Percentiles rank a stretch among this genome's conserved stretches.
phyloP scores from a whole-genome alignment of 2,113 vertebrate species.

The Columba livia region DNA sequence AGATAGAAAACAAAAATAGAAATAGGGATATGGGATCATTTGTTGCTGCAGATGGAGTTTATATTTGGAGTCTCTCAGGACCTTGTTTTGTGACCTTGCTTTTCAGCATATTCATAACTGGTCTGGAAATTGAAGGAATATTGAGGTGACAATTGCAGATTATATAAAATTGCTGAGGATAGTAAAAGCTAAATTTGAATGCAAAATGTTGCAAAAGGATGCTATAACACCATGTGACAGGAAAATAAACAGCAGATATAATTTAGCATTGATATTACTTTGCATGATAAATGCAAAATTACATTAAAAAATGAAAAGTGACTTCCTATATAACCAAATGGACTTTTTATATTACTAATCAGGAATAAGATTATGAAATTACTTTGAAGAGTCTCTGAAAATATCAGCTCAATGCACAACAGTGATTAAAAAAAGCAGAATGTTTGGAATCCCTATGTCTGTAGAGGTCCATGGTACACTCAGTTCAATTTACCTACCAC shows the following conservation, averaged over 20 bases:
- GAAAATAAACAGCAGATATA: neutral
- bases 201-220: neutral
- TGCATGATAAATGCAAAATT: constrained; percentile 20
- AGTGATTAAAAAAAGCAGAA: neutral
- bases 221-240: neutral
- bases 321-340: neutral
- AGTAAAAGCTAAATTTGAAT: constrained; percentile 11
- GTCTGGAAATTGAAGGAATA: neutral
- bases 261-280: neutral
- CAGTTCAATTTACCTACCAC: neutral
- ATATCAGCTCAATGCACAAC: neutral
- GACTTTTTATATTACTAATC: constrained; percentile 4
- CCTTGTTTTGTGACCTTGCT: neutral
- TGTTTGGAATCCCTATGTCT: neutral
- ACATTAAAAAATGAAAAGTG: constrained; percentile 5
- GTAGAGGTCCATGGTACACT: neutral
- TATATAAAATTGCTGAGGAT: neutral
- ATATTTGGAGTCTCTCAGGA: neutral
- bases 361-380: constrained; percentile 7
- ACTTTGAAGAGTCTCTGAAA: neutral
- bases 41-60: neutral
- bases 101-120: constrained; percentile 9
- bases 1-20: neutral
- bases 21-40: neutral
- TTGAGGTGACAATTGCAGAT: neutral